A percentile compares a stretch with the other conserved stretches of the same genome.
Evolutionary conservation across 2,113 vertebrate genomes (phyloP).

Genomic region (Rattus norvegicus): GRCr8 NC_086032.1:41254501-41255000

Average conservation of each 20-base stretch:
- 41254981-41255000: neutral
- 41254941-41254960: neutral
- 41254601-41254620: too few relatives aligned
- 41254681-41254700: neutral
- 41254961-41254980: neutral
- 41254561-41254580: too few relatives aligned
- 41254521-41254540: neutral
- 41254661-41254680: too few relatives aligned
- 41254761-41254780: neutral
- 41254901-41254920: neutral
- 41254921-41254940: neutral
- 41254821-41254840: neutral
- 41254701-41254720: neutral
- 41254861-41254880: neutral
- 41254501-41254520: neutral
- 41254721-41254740: neutral
- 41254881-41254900: neutral
- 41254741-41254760: neutral
- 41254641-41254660: too few relatives aligned
- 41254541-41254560: too few relatives aligned
- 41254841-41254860: neutral
- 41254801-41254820: constrained; percentile 31
- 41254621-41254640: too few relatives aligned
- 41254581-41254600: too few relatives aligned
- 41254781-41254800: neutral